A percentile compares a stretch with the other conserved stretches of the same genome.
phyloP scores from a whole-genome alignment of 2,797 vertebrate species.

The Bothrops alternatus region DNA sequence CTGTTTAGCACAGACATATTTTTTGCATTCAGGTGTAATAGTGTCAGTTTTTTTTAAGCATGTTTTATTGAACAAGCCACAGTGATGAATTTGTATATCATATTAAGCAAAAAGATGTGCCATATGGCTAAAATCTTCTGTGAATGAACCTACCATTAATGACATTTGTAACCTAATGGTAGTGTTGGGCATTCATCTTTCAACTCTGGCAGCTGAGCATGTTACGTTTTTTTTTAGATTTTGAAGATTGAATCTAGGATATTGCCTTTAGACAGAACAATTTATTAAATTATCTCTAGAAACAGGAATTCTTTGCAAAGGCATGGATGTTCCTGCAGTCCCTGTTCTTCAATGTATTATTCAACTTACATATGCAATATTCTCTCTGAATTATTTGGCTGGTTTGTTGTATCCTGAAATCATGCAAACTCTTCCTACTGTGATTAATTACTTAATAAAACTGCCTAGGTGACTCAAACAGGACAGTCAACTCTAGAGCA shows the following conservation, averaged over 20 bases:
- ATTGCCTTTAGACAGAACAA: background rate
- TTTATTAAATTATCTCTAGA: background rate
- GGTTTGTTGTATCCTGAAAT: background rate
- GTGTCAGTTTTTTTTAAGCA: background rate
- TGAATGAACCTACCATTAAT: background rate
- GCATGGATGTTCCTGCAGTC: background rate
- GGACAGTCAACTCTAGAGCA: background rate
- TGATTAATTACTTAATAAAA: constrained; percentile 11
- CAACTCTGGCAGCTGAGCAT: background rate
- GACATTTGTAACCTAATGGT: background rate
- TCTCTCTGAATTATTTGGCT: background rate
- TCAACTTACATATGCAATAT: background rate
- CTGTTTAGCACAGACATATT: background rate
- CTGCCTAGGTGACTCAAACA: background rate
- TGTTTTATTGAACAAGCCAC: background rate
- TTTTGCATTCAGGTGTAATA: background rate
- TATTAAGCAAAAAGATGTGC: background rate
- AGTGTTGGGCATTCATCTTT: background rate
- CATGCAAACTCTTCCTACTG: too few relatives aligned
- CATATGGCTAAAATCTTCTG: background rate
- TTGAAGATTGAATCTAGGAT: background rate
- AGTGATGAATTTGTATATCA: background rate
- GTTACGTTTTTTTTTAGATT: background rate
- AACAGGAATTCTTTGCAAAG: background rate
- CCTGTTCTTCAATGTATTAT: background rate